A percentile compares a stretch with the other conserved stretches of the same genome.
These are phyloP conservation scores for Coilia nasus DNA, from an alignment of 2,797 vertebrate genomes.

Conservation along the genomic window DNA sequence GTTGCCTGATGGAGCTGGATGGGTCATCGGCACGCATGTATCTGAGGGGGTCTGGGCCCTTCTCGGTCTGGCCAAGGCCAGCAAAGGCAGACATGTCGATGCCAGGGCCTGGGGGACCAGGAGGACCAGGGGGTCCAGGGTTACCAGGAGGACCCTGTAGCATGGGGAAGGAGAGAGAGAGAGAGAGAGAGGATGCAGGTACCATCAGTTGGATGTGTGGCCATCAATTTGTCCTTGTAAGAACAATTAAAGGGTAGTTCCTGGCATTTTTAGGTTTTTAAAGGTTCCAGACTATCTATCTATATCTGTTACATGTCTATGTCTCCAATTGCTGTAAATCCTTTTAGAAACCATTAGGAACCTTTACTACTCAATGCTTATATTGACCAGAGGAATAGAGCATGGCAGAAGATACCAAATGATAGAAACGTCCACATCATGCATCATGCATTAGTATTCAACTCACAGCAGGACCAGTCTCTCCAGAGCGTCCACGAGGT, in stretches of 20 bases:
- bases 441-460: slow-evolving; percentile 16
- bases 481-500: slow-evolving; percentile 93
- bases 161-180: slow-evolving; percentile 17
- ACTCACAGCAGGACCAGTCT: slow-evolving; percentile 89
- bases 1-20: slow-evolving; percentile 81
- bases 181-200: neutral
- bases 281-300: too few relatives aligned
- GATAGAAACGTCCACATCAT: neutral
- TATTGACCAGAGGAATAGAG: neutral
- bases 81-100: slow-evolving; percentile 98
- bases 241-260: neutral
- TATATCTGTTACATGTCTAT: neutral
- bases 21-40: slow-evolving; percentile 97
- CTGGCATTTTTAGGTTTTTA: neutral
- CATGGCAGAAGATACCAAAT: neutral
- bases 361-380: neutral
- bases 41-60: slow-evolving; percentile 90
- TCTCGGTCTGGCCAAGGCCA: slow-evolving; percentile 87
- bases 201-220: neutral
- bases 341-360: neutral
- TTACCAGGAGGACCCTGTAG: slow-evolving; percentile 91
- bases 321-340: neutral
- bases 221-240: neutral
- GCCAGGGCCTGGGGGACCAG: slow-evolving; percentile 93
- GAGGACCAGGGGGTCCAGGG: slow-evolving; percentile 90